Conservation (phyloP, 2,797 vertebrate species). For the Ptychadena robeensis region DNA sequence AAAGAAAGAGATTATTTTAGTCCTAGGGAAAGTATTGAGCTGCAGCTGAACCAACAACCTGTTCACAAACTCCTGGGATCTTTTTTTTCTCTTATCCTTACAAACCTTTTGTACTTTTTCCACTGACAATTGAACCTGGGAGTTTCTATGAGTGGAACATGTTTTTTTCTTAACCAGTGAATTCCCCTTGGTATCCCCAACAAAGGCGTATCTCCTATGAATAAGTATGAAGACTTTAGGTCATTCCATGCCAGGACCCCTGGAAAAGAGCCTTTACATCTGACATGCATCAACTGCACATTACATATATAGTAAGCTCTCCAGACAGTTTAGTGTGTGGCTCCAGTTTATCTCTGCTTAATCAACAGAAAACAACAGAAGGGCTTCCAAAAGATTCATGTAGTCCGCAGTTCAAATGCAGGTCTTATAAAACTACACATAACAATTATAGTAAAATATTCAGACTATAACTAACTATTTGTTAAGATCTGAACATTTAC, state of each 20-base stretch:
- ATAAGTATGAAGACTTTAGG: not conserved
- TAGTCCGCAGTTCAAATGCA: too few species aligned
- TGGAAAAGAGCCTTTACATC: not conserved
- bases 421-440: too few species aligned
- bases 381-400: too few species aligned
- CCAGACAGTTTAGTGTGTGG: not conserved
- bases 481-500: too few species aligned
- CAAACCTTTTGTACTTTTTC: conserved; percentile 57
- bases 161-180: not conserved
- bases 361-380: not conserved
- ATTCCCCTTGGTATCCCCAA: not conserved
- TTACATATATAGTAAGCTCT: not conserved
- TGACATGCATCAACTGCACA: not conserved
- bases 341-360: not conserved
- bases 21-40: conserved; percentile 54
- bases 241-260: too few species aligned
- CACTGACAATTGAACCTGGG: conserved; percentile 50
- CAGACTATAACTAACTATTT: too few species aligned
- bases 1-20: conserved; percentile 60
- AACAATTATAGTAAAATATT: too few species aligned
- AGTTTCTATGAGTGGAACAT: conserved; percentile 40
- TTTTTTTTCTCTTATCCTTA: conserved; percentile 39
- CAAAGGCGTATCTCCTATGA: not conserved
- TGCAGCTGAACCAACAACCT: conserved; percentile 61
- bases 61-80: conserved; percentile 46